phyloP scores from a whole-genome alignment of 1,140 invertebrate species.

The Leptinotarsa defecta region DNA sequence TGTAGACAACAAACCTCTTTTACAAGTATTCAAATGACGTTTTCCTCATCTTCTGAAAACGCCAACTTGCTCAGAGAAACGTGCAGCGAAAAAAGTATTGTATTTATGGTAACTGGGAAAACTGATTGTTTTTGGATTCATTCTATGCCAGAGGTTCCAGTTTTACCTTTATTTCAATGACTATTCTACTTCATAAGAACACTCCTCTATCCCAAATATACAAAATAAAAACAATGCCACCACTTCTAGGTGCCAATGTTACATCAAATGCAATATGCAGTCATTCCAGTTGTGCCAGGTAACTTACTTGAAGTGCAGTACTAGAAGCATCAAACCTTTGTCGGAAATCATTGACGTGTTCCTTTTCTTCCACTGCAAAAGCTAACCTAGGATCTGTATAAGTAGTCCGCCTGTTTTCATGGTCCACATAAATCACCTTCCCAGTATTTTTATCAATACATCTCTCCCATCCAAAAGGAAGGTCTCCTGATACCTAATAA shows the following conservation, averaged over 20 bases:
- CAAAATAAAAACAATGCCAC: neutral
- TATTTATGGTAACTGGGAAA: too few relatives aligned
- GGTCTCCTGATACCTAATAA: slow-evolving; percentile 66
- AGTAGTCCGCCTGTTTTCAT: slow-evolving; percentile 75
- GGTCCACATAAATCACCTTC: slow-evolving; percentile 71
- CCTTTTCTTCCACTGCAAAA: slow-evolving; percentile 86
- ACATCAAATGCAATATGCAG: too few relatives aligned
- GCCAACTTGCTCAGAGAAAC: too few relatives aligned
- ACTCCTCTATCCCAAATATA: neutral
- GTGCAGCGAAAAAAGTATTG: too few relatives aligned
- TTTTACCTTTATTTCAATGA: too few relatives aligned
- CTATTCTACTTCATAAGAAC: neutral
- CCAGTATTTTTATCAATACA: slow-evolving; percentile 71
- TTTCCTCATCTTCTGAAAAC: too few relatives aligned
- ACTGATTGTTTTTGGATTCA: too few relatives aligned
- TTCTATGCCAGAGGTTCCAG: too few relatives aligned
- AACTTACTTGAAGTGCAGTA: slow-evolving; percentile 72
- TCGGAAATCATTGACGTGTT: slow-evolving; percentile 73
- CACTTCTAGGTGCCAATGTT: too few relatives aligned
- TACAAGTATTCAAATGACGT: too few relatives aligned
- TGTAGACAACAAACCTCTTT: too few relatives aligned
- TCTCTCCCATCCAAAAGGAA: slow-evolving; percentile 89
- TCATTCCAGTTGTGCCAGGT: too few relatives aligned
- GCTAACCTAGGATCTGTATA: slow-evolving; percentile 87
- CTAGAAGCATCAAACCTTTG: slow-evolving; percentile 87